Percentiles rank a stretch among this genome's conserved stretches.
phyloP scores from a whole-genome alignment of 2,113 vertebrate genomes.

The Pleuronectes platessa region DNA sequence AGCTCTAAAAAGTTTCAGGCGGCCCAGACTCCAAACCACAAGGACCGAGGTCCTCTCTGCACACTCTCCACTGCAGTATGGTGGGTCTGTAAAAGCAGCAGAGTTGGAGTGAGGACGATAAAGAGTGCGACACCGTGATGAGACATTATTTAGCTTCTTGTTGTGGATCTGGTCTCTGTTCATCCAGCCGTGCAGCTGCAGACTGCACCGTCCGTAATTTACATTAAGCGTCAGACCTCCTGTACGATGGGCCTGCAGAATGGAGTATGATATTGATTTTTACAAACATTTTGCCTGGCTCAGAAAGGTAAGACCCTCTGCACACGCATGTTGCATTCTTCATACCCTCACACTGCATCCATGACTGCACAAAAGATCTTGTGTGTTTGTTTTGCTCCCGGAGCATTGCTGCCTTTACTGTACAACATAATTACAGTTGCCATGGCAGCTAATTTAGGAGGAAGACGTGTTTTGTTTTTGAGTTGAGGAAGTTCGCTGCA shows the following conservation, averaged over 20 bases:
- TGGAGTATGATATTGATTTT: constrained; percentile 98
- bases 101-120: constrained; percentile 20
- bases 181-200: constrained; percentile 14
- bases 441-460: constrained; percentile 28
- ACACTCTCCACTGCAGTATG: constrained; percentile 54
- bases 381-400: constrained; percentile 23
- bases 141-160: constrained; percentile 55
- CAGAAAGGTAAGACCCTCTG: constrained; percentile 89
- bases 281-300: constrained; percentile 98
- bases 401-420: constrained; percentile 28
- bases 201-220: constrained; percentile 49
- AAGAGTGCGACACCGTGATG: background rate
- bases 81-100: constrained; percentile 66
- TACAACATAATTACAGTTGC: constrained; percentile 33
- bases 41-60: constrained; percentile 73
- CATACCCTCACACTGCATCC: constrained; percentile 1
- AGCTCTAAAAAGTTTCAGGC: constrained; percentile 75
- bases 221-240: constrained; percentile 71
- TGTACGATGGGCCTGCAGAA: constrained; percentile 91
- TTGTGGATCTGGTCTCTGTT: constrained; percentile 26
- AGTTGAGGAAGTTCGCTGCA: constrained; percentile 22
- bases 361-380: background rate
- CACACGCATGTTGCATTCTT: constrained; percentile 39
- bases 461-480: constrained; percentile 42
- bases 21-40: constrained; percentile 85